These are phyloP conservation scores for Microhierax caerulescens DNA, from an alignment of 2,797 vertebrate genomes.

Conservation along the genomic window DNA sequence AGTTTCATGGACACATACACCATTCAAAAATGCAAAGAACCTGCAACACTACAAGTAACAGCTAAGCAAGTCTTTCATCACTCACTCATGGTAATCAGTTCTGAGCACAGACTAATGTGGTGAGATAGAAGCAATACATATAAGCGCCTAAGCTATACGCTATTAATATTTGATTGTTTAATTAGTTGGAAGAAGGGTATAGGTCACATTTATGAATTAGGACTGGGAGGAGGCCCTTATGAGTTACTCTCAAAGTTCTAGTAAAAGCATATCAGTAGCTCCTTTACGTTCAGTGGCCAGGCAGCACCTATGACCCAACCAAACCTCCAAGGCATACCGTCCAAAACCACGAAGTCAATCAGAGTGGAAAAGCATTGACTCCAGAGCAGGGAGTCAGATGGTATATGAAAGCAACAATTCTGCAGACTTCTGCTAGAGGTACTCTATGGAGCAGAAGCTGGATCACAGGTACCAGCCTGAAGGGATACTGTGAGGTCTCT, in stretches of 20 bases:
- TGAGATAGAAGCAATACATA: background rate
- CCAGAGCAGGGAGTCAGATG: background rate
- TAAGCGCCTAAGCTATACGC: background rate
- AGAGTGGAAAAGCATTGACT: background rate
- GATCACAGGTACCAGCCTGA: background rate
- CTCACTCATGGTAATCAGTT: background rate
- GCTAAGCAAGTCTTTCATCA: background rate
- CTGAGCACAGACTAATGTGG: background rate
- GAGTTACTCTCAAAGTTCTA: background rate
- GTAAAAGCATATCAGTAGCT: background rate
- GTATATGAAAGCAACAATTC: background rate
- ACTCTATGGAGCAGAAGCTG: background rate
- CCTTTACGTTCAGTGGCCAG: background rate
- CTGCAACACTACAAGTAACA: background rate
- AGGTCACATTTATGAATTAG: background rate
- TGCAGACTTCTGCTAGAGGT: background rate
- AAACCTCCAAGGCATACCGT: background rate
- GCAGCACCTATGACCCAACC: background rate
- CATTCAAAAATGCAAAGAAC: background rate
- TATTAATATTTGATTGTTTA: background rate
- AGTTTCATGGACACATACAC: background rate
- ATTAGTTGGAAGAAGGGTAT: background rate
- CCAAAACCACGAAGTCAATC: background rate
- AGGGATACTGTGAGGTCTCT: background rate
- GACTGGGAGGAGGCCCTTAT: background rate